These are phyloP conservation scores for Phrynosoma blainvillii DNA, from an alignment of 2,113 vertebrate species.

Conservation along the genomic window DNA sequence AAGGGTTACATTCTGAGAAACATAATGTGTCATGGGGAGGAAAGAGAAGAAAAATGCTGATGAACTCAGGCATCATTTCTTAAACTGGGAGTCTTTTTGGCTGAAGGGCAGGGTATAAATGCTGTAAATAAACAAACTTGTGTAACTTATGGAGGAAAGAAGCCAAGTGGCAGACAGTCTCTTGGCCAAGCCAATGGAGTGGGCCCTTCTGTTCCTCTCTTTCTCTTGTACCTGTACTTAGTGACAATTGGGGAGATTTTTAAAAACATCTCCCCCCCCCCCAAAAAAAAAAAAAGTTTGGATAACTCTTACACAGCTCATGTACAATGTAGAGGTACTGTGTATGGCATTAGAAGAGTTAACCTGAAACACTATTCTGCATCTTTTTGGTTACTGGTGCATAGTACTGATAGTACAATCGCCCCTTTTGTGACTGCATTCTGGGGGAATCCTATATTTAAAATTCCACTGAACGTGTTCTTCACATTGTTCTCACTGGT, in stretches of 20 bases:
- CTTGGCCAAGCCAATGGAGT: too few relatives aligned
- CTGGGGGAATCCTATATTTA: too few relatives aligned
- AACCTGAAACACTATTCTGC: background rate
- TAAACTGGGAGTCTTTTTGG: background rate
- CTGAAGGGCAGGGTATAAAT: too few relatives aligned
- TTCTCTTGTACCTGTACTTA: too few relatives aligned
- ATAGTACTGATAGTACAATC: background rate
- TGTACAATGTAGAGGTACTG: background rate
- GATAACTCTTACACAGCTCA: too few relatives aligned
- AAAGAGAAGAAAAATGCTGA: background rate
- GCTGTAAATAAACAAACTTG: too few relatives aligned
- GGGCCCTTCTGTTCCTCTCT: too few relatives aligned
- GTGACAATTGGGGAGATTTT: too few relatives aligned
- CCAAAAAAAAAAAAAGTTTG: too few relatives aligned
- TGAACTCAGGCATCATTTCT: background rate
- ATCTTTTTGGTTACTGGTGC: background rate
- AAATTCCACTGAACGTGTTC: background rate
- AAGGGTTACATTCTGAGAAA: background rate
- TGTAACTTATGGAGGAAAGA: background rate
- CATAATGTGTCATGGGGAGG: background rate
- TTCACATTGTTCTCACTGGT: too few relatives aligned
- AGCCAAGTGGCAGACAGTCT: too few relatives aligned
- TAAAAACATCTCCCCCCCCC: too few relatives aligned
- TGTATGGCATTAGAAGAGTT: background rate
- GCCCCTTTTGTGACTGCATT: background rate